Base-by-base conservation (phyloP, 2,888 invertebrate species). In the Mactromeris polynyma region DNA sequence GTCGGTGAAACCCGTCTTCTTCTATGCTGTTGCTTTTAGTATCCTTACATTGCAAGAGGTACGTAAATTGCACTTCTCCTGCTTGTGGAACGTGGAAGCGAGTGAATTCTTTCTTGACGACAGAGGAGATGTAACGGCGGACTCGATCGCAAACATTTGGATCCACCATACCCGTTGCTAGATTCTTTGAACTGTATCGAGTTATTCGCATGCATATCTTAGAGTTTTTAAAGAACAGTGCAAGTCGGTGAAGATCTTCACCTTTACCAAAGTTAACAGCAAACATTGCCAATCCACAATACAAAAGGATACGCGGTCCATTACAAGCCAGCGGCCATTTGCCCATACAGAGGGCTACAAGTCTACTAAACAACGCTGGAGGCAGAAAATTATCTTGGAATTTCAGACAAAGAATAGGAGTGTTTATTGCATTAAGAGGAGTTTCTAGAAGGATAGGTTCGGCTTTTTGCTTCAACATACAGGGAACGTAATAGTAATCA, bases 231-330 rank as follows among this genome's bases (percentile, higher is more conserved):
- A 81, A 87, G 81, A 90, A 90, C 26, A 89, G 38, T 26, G 86
- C 82, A 73, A 90, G 69, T 40, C 90, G 46, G 54, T 90, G 88
- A 19, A 40, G 83, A 69, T 90, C 88, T n/a, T 82, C 69, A 40
- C 80, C 73, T 51, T 77, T 81, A 2, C 78, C 90, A 64, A 78
- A 82, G 40, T 58, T 86, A 7, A 90, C 89, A 21, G 58, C 85
- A 80, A 90, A 90, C 6, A 90, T 83, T 31, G 86, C 90, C 58
- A 87, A 89, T 19, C 89, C 90, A 84, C 90, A 90, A 46, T 78
- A 90, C 36, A 90, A 40, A 2, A 89, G 46, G 19, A 83, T 82
- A 40, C 77, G 80, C 21, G 86, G 89, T n/a, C 90, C 90, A 33
- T 87, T 88, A 26, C 46, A 81, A 14, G 88, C 89, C 26, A 88